Percentiles rank a stretch among this genome's conserved stretches.
phyloP scores from a whole-genome alignment of 2,888 invertebrate genomes.

The Amphimallon solstitiale region DNA sequence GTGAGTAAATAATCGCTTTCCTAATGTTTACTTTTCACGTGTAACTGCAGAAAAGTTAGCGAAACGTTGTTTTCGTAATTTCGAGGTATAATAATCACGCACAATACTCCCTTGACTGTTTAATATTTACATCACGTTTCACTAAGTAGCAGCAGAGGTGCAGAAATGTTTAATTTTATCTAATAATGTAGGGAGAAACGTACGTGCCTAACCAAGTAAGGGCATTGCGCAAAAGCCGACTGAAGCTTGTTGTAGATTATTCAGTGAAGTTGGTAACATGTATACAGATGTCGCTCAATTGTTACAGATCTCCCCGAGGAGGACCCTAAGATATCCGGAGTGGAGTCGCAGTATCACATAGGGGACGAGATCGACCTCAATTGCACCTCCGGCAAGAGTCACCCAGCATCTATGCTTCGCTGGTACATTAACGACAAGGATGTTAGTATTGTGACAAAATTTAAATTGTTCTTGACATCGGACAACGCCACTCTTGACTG shows the following conservation, averaged over 20 bases:
- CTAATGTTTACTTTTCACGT: neutral
- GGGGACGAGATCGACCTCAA: conserved; percentile 74
- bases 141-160: conserved; percentile 19
- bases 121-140: conserved; percentile 19
- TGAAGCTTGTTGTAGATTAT: conserved; percentile 25
- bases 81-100: neutral
- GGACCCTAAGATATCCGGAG: conserved; percentile 74
- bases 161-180: conserved; percentile 28
- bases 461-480: conserved; percentile 8
- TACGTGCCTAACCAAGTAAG: conserved; percentile 20
- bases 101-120: neutral
- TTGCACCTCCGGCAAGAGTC: conserved; percentile 76
- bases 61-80: neutral
- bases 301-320: conserved; percentile 71
- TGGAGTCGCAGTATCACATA: conserved; percentile 73
- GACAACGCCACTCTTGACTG: neutral
- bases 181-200: conserved; percentile 21
- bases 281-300: conserved; percentile 36
- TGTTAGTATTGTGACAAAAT: conserved; percentile 59
- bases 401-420: conserved; percentile 73
- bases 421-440: conserved; percentile 77
- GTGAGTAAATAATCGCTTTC: too few relatives aligned
- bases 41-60: neutral
- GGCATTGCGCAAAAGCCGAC: neutral
- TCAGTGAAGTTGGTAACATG: conserved; percentile 22